These are phyloP conservation scores for Amblyjoppa proteus DNA, from an alignment of 2,888 invertebrate species.

Conservation along the genomic window DNA sequence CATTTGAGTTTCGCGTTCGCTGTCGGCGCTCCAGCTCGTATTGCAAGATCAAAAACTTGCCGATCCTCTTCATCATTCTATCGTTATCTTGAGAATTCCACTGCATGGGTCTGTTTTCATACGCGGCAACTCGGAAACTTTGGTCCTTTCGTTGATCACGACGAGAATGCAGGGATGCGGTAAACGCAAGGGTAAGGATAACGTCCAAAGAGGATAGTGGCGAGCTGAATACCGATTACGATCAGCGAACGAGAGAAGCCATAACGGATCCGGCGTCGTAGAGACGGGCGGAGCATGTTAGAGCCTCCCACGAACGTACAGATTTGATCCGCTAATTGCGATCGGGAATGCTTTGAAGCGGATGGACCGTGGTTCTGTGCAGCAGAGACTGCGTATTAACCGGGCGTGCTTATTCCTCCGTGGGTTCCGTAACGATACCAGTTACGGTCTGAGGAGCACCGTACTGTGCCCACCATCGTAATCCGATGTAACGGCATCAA, in stretches of 20 bases:
- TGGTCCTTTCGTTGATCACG: neutral
- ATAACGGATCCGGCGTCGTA: slow-evolving; percentile 26
- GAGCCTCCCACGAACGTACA: slow-evolving; percentile 5
- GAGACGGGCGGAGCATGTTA: slow-evolving; percentile 2
- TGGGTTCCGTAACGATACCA: slow-evolving; percentile 28
- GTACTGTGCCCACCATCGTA: neutral
- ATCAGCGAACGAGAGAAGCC: slow-evolving; percentile 29
- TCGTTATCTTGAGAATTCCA: neutral
- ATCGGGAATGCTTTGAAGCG: slow-evolving; percentile 26
- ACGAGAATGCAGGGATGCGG: slow-evolving; percentile 26
- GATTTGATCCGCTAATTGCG: slow-evolving; percentile 40
- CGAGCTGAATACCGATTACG: slow-evolving; percentile 42
- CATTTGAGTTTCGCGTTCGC: no score
- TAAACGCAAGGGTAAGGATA: slow-evolving; percentile 26
- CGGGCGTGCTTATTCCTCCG: slow-evolving; percentile 35
- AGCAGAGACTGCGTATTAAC: neutral
- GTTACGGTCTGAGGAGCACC: neutral
- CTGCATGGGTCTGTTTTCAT: neutral
- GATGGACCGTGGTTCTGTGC: neutral
- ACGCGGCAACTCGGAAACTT: neutral
- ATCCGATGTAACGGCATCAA: neutral
- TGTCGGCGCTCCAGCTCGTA: no score
- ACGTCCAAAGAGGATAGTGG: slow-evolving; percentile 14
- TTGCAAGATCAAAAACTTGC: no score
- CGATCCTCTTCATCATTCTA: no score